Percentiles rank a stretch among this genome's conserved stretches.
phyloP scores from a whole-genome alignment of 1,140 invertebrate species.

The Brachionus asplanchnoidis region DNA sequence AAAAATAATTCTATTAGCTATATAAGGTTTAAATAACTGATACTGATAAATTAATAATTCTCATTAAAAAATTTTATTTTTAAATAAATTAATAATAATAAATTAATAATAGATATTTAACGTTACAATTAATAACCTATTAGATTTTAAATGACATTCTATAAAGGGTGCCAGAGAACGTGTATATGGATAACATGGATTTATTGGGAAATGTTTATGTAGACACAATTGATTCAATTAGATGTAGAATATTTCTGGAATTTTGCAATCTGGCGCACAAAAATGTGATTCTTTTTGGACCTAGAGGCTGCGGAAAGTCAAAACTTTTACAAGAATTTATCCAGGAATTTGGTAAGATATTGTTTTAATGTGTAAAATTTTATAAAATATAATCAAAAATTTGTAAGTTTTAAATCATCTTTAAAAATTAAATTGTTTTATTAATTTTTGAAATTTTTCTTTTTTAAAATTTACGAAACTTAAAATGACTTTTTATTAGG shows the following conservation, averaged over 20 bases:
- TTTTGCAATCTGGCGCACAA: slow-evolving; percentile 52
- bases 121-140: not conserved
- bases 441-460: no score
- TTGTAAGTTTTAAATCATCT: not conserved
- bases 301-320: slow-evolving; percentile 58
- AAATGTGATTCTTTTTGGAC: slow-evolving; percentile 56
- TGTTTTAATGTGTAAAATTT: not conserved
- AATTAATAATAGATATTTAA: not conserved
- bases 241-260: slow-evolving; percentile 53
- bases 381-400: not conserved
- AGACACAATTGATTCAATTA: slow-evolving; percentile 54
- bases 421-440: not conserved
- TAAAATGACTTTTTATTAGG: no score
- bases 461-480: no score
- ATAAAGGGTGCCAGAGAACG: slow-evolving; percentile 50
- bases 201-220: slow-evolving; percentile 55
- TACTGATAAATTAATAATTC: not conserved
- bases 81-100: not conserved
- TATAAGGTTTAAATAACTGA: not conserved
- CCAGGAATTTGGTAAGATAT: slow-evolving; percentile 28
- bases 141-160: not conserved
- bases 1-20: not conserved
- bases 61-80: not conserved
- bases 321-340: slow-evolving; percentile 43
- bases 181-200: slow-evolving; percentile 51